Evolutionary conservation across 2,113 vertebrate genomes (phyloP).

Genomic region (Rhabdomys dilectus): DNA sequence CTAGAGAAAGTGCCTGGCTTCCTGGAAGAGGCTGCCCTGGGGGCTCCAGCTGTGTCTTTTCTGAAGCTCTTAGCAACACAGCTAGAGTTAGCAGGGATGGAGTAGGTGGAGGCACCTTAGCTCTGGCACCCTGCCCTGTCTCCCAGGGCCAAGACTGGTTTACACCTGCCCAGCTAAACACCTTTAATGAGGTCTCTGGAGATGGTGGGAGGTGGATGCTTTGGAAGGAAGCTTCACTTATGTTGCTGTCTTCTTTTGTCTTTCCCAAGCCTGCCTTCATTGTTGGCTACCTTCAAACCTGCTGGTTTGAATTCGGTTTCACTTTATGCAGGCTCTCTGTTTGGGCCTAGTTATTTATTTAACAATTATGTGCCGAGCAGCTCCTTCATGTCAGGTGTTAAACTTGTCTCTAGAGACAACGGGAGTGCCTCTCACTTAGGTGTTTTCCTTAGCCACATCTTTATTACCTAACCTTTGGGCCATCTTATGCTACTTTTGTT

Average conservation of each 20-base stretch:
- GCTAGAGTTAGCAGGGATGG: neutral
- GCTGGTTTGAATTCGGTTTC: neutral
- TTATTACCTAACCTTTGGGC: neutral
- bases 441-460: constrained; percentile 24
- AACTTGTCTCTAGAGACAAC: constrained; percentile 62
- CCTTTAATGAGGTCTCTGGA: constrained; percentile 78
- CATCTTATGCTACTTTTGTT: neutral
- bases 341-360: constrained; percentile 33
- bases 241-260: neutral
- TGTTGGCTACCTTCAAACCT: neutral
- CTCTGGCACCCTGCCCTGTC: neutral
- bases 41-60: constrained; percentile 26
- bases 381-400: constrained; percentile 34
- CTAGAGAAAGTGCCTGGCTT: neutral
- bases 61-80: constrained; percentile 78
- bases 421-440: neutral
- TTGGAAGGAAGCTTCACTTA: neutral
- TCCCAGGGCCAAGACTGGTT: constrained; percentile 64
- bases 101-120: constrained; percentile 17
- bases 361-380: constrained; percentile 35
- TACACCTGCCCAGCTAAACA: constrained; percentile 74
- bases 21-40: neutral
- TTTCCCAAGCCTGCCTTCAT: neutral
- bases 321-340: neutral
- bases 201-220: constrained; percentile 8